Base-by-base conservation (phyloP, 2,888 invertebrate genomes). In the Liodrosophila aerea region DNA sequence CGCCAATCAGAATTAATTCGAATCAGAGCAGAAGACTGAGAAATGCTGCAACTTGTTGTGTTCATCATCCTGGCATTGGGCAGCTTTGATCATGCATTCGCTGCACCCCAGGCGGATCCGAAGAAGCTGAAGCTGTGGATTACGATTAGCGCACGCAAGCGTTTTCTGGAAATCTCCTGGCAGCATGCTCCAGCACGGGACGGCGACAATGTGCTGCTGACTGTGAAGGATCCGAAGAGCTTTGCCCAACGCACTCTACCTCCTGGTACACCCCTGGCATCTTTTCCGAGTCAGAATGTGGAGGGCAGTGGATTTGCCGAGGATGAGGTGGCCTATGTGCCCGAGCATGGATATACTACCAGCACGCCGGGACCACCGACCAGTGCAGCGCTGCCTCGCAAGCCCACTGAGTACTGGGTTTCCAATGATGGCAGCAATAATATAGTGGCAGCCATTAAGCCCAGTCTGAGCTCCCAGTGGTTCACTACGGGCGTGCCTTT, bases 111-210 rank as follows among this genome's bases (percentile, higher is more conserved):
- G 1, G 13, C 12, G 13, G 8, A 22, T 36, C 30, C 36, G 0
- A 9, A 7, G 7, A 12, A 39, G 9, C 29, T 85, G 1, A 81
- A 77, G 33, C 50, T 90, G 2, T 89, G 88, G 88, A 36, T 90
- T 3, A 88, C 90, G 11, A 85, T 90, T 9, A 89, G 89, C 53
- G 89, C 90, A 1, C 84, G 86, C 15, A 75, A 86, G 27, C 85
- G 89, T 33, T 86, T 80, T 22, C 40, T 90, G 8, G 89, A 90
- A 54, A 77, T 90, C n/a, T 89, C 89, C 11, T 90, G 90, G 90
- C 73, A 68, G 31, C 86, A 90, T 80, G 89, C 89, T 0, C 80
- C 85, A 1, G 76, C 81, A 0, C 62, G 64, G 4, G 57, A 64
- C 1, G 87, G 82, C 4, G 90, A 90, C 62, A 70, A 80, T 45